Base-by-base conservation (phyloP, 2,113 vertebrate genomes). In the Macquaria australasica region DNA sequence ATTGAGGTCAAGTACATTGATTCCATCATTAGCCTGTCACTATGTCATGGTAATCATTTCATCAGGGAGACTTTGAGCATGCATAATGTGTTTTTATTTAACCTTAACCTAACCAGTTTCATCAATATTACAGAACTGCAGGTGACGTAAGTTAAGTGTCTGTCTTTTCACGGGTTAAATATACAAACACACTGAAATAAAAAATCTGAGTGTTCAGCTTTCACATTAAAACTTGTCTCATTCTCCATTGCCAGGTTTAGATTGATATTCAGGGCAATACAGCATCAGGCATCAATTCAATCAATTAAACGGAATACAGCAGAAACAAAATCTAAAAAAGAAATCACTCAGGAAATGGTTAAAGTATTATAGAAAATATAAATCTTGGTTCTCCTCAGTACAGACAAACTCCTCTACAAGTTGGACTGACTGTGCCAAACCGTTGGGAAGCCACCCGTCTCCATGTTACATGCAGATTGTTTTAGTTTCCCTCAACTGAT, bases 401-500 rank as follows among this genome's bases (percentile, higher is more conserved):
- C 39, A 73, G 59, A 51, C 21, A 8, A 59, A 20, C 18, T 58
- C 18, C 11, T 20, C 3, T 60, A 53, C 28, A 73, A 0, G 28
- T 28, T 34, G 43, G 6, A 3, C 43, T 2, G 37, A 20, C 15
- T n/a, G 37, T 11, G 45, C 58, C 71, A 76, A 85, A 81, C 71
- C 83, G 37, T 51, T 21, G 8, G 41, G 41, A 81, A 31, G 23
- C 18, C 48, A 31, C 14, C 41, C 11, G 20, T 59, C 73, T 72
- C 73, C 67, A 6, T 62, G 63, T 73, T 39, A 73, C 69, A 75
- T 34, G 75, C 69, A 66, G 9, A 23, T 68, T 21, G 6, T 11
- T 41, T 41, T n/a, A 28, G 37, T 37, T 34, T 50, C 59, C 63
- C 56, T 73, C 23, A 58, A 41, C 12, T 8, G 43, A 31, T 25